Percentiles rank a stretch among this genome's conserved stretches.
These are phyloP conservation scores for Lumbricus terrestris DNA, from an alignment of 2,888 invertebrate species.

Conservation along the genomic window DNA sequence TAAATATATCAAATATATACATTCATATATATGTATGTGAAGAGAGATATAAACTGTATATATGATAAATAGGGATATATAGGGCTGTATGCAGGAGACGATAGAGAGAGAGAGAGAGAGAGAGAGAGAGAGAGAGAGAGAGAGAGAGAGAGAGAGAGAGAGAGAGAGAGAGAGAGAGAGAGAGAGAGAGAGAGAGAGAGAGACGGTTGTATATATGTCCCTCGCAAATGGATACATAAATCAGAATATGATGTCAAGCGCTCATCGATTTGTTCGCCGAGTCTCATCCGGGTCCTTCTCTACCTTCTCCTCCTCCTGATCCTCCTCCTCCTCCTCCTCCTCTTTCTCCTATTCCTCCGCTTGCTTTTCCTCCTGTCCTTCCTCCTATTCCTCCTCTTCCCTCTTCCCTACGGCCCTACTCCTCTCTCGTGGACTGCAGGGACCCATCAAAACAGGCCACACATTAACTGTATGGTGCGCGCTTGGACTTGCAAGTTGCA, in stretches of 20 bases:
- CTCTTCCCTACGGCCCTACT: not conserved
- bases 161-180: too few species aligned
- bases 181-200: not conserved
- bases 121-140: too few species aligned
- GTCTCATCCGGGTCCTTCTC: not conserved
- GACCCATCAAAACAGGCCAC: not conserved
- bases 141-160: not conserved
- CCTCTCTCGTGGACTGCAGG: not conserved
- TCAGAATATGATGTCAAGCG: not conserved
- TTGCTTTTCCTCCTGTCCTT: too few species aligned
- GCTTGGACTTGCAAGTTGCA: constrained; percentile 3
- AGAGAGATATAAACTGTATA: not conserved
- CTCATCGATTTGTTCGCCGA: not conserved
- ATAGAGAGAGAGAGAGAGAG: too few species aligned
- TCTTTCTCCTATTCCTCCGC: too few species aligned
- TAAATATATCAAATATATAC: too few species aligned
- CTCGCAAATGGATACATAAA: not conserved
- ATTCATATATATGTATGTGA: too few species aligned
- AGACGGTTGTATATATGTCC: not conserved
- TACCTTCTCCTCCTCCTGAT: not conserved
- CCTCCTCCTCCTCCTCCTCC: not conserved
- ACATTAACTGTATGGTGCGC: too few species aligned
- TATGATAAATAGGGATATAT: not conserved
- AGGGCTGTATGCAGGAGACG: too few species aligned
- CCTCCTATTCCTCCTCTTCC: not conserved